A percentile compares a stretch with the other conserved stretches of the same genome.
Conservation (phyloP, 2,888 invertebrate species). For the Epinotia nisella region DNA sequence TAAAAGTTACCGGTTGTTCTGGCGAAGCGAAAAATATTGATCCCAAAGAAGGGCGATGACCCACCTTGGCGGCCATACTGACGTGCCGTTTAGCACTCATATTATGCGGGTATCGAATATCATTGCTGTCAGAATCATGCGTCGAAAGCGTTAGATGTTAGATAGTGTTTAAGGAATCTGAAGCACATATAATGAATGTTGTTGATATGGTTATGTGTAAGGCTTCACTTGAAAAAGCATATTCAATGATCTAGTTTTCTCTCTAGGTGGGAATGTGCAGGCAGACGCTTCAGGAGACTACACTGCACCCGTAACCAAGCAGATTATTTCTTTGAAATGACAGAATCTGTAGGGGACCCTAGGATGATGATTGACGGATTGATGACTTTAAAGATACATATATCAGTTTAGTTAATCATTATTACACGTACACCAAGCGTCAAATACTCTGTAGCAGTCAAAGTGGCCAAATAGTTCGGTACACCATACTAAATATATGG, state of each 20-base stretch:
- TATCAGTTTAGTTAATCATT: no score
- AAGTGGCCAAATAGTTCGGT: no score
- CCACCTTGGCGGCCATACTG: constrained; percentile 15
- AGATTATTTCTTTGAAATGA: no score
- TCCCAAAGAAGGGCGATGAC: constrained; percentile 35
- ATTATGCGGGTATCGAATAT: constrained; percentile 18
- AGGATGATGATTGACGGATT: no score
- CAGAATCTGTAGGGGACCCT: no score
- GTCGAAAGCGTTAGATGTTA: neutral
- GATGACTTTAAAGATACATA: no score
- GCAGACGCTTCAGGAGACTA: no score
- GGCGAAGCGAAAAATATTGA: constrained; percentile 36
- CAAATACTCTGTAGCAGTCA: no score
- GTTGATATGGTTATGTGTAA: neutral
- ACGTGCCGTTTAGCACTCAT: constrained; percentile 24
- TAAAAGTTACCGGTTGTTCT: constrained; percentile 28
- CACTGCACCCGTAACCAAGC: no score
- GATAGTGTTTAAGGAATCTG: neutral
- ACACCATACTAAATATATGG: no score
- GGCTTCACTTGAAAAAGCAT: neutral
- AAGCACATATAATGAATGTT: neutral
- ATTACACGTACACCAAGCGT: no score
- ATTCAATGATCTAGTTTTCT: neutral
- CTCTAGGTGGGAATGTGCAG: neutral
- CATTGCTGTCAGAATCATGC: constrained; percentile 5